A percentile compares a stretch with the other conserved stretches of the same genome.
Evolutionary conservation across 2,797 vertebrate genomes (phyloP).

Genomic region (Ctenopoma kingsleyae): DNA sequence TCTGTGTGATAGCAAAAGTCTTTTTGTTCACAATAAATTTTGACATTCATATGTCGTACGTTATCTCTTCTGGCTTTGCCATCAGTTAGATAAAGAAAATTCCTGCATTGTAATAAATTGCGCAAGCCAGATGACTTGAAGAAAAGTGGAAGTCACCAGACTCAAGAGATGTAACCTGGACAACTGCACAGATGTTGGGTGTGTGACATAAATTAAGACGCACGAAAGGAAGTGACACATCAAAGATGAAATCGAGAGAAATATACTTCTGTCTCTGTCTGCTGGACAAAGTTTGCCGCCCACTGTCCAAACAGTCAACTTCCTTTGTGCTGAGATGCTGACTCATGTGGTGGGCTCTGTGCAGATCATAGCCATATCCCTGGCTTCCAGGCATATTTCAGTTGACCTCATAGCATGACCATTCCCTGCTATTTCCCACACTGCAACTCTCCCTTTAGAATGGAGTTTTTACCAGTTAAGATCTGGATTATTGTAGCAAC

Average conservation of each 20-base stretch:
- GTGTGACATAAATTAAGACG: conserved; percentile 33
- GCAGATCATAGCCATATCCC: conserved; percentile 42
- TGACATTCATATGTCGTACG: not conserved
- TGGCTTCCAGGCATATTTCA: conserved; percentile 50
- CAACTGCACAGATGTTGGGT: conserved; percentile 40
- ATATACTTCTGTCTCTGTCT: conserved; percentile 29
- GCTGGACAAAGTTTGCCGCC: conserved; percentile 32
- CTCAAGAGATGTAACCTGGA: conserved; percentile 26
- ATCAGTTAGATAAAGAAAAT: conserved; percentile 40
- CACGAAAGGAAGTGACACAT: conserved; percentile 76
- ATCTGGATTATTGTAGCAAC: conserved; percentile 68
- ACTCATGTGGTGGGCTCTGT: conserved; percentile 47
- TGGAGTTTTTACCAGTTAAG: conserved; percentile 23
- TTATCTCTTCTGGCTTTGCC: not conserved
- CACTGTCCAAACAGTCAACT: conserved; percentile 64
- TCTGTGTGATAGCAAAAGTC: not conserved
- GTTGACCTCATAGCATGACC: conserved; percentile 56
- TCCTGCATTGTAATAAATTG: conserved; percentile 40
- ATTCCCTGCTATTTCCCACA: conserved; percentile 43
- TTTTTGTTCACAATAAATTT: not conserved
- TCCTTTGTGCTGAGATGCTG: conserved; percentile 57
- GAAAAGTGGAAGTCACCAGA: conserved; percentile 50
- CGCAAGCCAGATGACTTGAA: conserved; percentile 55
- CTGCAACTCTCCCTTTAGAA: conserved; percentile 42
- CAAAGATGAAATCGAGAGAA: conserved; percentile 41